Evolutionary conservation across 2,113 vertebrate genomes (phyloP).

Genomic region (Menura novaehollandiae): DNA sequence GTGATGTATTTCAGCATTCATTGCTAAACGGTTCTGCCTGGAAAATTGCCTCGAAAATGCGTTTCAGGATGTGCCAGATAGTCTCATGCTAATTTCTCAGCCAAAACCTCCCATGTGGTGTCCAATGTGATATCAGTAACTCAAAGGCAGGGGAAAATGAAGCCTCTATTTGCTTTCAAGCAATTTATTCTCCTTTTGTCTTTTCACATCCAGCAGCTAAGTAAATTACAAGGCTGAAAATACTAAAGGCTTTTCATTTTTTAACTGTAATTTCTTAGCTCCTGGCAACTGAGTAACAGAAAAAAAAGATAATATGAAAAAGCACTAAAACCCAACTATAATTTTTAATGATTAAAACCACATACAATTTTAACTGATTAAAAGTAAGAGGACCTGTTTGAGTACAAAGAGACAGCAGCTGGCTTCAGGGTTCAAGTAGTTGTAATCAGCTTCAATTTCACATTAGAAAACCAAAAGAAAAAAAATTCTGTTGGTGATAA

Average conservation of each 20-base stretch:
- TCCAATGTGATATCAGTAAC: slow-evolving; percentile 44
- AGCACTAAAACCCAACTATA: background rate
- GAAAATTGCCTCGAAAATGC: slow-evolving; percentile 57
- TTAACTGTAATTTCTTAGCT: slow-evolving; percentile 34
- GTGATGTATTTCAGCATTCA: slow-evolving; percentile 31
- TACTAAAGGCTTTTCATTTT: slow-evolving; percentile 50
- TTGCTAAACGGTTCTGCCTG: slow-evolving; percentile 54
- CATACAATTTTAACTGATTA: background rate
- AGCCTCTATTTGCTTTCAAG: slow-evolving; percentile 39
- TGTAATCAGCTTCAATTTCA: slow-evolving; percentile 5
- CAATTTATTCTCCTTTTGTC: slow-evolving; percentile 53
- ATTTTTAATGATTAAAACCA: slow-evolving; percentile 10
- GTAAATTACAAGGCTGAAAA: slow-evolving; percentile 51
- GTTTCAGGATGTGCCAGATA: slow-evolving; percentile 54
- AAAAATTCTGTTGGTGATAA: background rate
- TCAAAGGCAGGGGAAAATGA: slow-evolving; percentile 39
- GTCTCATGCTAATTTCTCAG: slow-evolving; percentile 58
- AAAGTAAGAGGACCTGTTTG: slow-evolving; percentile 26
- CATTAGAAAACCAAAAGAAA: background rate
- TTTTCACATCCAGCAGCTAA: slow-evolving; percentile 40
- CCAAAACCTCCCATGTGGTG: slow-evolving; percentile 47
- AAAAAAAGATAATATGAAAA: background rate
- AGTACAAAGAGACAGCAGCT: background rate
- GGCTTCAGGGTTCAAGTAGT: background rate
- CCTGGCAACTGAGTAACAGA: background rate